Conservation (phyloP, 1,140 invertebrate species). For the Trissolcus basalis region DNA sequence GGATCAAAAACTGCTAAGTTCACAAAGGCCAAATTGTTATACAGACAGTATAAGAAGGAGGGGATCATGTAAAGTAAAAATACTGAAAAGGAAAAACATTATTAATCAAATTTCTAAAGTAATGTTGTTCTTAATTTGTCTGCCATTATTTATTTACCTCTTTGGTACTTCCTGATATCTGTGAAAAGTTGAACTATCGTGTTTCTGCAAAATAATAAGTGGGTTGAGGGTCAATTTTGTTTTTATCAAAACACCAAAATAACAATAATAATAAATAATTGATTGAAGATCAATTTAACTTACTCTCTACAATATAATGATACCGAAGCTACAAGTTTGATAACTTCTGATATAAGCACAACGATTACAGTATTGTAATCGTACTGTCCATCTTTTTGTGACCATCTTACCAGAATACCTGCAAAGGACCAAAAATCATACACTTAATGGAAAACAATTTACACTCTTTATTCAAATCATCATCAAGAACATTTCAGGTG, state of each 20-base stretch:
- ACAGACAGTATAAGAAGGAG: conserved; percentile 92
- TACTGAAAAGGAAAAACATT: conserved; percentile 75
- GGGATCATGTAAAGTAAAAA: conserved; percentile 93
- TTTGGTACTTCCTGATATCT: conserved; percentile 78
- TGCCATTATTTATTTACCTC: conserved; percentile 62
- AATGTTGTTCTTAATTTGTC: background rate
- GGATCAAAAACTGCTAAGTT: conserved; percentile 94
- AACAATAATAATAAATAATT: conserved; percentile 15
- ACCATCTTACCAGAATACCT: conserved; percentile 94
- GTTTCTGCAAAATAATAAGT: conserved; percentile 72
- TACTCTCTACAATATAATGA: conserved; percentile 84
- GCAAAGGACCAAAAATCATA: too few relatives aligned
- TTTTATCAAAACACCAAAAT: conserved; percentile 20
- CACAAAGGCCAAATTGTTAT: conserved; percentile 95
- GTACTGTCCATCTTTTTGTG: conserved; percentile 89
- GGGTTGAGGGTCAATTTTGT: conserved; percentile 4
- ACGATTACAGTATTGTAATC: conserved; percentile 92
- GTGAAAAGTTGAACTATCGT: conserved; percentile 73
- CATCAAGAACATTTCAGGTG: too few relatives aligned
- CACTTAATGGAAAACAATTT: too few relatives aligned
- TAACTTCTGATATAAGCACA: conserved; percentile 90
- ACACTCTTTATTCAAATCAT: too few relatives aligned
- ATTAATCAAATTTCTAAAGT: background rate
- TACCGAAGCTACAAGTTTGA: conserved; percentile 87
- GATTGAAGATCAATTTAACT: conserved; percentile 57